These are phyloP conservation scores for Phocoena sinus DNA, from an alignment of 2,113 vertebrate species.

Conservation along the genomic window DNA sequence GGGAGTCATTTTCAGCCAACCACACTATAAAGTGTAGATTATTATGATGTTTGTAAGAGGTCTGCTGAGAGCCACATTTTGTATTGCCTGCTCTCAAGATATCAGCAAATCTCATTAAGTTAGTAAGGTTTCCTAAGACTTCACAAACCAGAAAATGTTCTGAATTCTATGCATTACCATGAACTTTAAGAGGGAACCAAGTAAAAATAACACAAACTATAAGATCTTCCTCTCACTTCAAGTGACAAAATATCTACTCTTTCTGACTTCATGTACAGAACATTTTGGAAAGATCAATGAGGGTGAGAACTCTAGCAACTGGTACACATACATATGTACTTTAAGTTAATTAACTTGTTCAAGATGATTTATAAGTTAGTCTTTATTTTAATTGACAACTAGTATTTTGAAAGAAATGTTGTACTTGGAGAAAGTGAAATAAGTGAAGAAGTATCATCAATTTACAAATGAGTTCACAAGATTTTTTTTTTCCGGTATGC, in stretches of 20 bases:
- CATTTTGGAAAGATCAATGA: not conserved
- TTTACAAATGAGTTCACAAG: not conserved
- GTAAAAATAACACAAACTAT: not conserved
- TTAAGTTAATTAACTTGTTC: not conserved
- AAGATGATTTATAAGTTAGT: not conserved
- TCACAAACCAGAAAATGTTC: not conserved
- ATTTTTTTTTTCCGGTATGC: not conserved
- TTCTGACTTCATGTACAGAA: not conserved
- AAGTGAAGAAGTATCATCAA: not conserved
- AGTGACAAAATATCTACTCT: not conserved
- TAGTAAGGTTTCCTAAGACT: not conserved
- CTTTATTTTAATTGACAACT: not conserved
- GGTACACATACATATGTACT: not conserved
- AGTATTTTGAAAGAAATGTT: not conserved
- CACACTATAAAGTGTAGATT: not conserved
- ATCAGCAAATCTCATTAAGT: not conserved
- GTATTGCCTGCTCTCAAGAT: not conserved
- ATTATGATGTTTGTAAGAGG: not conserved
- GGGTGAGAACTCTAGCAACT: not conserved
- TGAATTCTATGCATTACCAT: not conserved
- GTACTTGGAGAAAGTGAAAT: not conserved
- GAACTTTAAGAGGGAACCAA: not conserved
- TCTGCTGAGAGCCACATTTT: not conserved
- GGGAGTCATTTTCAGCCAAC: not conserved
- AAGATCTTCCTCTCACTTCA: not conserved